Evolutionary conservation across 53 echinoderm and acorn worm genomes (phyloP), one percentile per base, ranked within the genome.

Genomic region (Pentamera pediparva): DNA sequence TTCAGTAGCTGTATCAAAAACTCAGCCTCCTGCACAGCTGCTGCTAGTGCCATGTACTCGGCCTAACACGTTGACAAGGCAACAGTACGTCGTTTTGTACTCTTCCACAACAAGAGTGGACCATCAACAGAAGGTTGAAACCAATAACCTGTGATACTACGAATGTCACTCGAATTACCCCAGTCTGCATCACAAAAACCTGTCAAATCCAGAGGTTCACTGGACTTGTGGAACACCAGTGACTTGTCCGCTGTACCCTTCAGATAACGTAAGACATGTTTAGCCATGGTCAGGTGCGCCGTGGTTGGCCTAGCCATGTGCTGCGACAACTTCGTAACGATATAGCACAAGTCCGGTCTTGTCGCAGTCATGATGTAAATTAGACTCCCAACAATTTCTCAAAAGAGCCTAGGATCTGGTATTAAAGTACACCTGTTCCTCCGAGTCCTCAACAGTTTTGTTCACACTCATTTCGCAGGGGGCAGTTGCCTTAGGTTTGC

Each of bases 11-110:
- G 64, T 49, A 30, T 22, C 18, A 82, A n/a, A 29, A 75, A 82
- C 19, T 75, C 38, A 22, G 75, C 64, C 41, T 82, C 76, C 55
- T 82, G 65, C 4, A 20, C 76, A 21, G 82, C 74, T 9, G 64
- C 9, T 64, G 50, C 76, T 37, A 76, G 38, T 4, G 62, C 76
- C 82, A 76, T 82, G 53, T 82, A 82, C 41, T 75, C 65, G 25
- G 82, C 82, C 62, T 81, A 62, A 27, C 82, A 81, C 19, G 82
- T 75, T 11, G 82, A 81, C 10, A 64, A 61, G 6, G 82, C 82
- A 63, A 74, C 62, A 6, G 81, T 81, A 32, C 41, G 74, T 36
- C 61, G 81, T 24, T 74, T 59, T 21, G 38, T 81, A 6, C 58
- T 71, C 74, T 74, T 81, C 74, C 81, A 81, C 35, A 74, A 81